These are phyloP conservation scores for Danaus melanippus DNA, from an alignment of 1,140 invertebrate species.

Conservation along the genomic window DNA sequence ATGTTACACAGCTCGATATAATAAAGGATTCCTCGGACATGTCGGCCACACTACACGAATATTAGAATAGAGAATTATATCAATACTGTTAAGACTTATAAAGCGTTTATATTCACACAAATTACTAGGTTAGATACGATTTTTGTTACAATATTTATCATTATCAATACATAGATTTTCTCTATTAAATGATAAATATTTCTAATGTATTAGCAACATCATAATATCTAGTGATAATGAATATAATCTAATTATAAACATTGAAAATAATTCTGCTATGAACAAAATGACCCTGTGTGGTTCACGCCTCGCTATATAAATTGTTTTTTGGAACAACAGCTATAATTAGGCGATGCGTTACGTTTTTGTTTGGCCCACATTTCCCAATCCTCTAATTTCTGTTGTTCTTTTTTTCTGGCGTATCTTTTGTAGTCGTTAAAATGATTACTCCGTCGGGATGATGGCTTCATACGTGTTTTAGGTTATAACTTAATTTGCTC, in stretches of 20 bases:
- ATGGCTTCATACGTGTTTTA: conserved; percentile 72
- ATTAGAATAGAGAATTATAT: too few relatives aligned
- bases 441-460: conserved; percentile 70
- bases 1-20: conserved; percentile 66
- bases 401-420: conserved; percentile 50
- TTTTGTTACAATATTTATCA: too few relatives aligned
- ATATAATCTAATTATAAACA: not conserved
- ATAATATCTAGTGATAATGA: too few relatives aligned
- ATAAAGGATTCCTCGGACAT: conserved; percentile 59
- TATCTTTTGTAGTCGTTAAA: conserved; percentile 71
- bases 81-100: too few relatives aligned
- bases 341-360: conserved; percentile 71
- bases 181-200: too few relatives aligned
- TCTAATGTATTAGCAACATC: too few relatives aligned
- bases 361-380: conserved; percentile 72
- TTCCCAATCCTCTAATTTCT: conserved; percentile 69
- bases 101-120: too few relatives aligned
- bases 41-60: conserved; percentile 34
- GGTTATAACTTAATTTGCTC: conserved; percentile 71
- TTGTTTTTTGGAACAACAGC: conserved; percentile 67
- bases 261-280: not conserved
- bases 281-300: conserved; percentile 41
- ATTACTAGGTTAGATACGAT: too few relatives aligned
- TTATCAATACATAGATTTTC: too few relatives aligned
- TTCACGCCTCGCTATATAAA: conserved; percentile 47